These are phyloP conservation scores for Orthonevra nobilis DNA, from an alignment of 2,888 invertebrate species.

Conservation along the genomic window DNA sequence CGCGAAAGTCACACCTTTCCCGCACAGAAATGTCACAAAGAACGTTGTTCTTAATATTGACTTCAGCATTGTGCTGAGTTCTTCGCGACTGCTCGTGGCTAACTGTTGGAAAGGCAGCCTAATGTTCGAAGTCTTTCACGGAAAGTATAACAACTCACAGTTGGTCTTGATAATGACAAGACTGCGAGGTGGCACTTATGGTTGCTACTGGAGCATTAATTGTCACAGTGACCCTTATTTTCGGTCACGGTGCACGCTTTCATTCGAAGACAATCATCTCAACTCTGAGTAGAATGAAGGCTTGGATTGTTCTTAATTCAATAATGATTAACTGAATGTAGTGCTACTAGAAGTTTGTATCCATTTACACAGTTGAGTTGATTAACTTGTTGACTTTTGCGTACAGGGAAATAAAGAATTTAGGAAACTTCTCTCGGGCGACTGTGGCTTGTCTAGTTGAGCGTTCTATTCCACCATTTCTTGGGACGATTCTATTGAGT, in stretches of 20 bases:
- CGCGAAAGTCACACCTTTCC: constrained; percentile 42
- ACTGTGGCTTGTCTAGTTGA: too few species aligned
- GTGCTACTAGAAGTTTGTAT: too few species aligned
- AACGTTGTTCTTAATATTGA: constrained; percentile 24
- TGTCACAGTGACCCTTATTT: constrained; percentile 65
- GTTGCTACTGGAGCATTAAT: constrained; percentile 67
- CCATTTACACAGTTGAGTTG: too few species aligned
- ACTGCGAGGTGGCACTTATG: constrained; percentile 37
- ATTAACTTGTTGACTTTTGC: too few species aligned
- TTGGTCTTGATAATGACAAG: constrained; percentile 14
- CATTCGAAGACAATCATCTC: too few species aligned
- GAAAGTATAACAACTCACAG: constrained; percentile 19
- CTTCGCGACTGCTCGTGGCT: constrained; percentile 38
- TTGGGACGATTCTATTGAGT: too few species aligned
- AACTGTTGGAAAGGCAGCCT: constrained; percentile 28
- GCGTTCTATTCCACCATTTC: too few species aligned
- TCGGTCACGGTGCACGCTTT: constrained; percentile 55
- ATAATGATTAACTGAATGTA: too few species aligned
- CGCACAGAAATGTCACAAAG: constrained; percentile 25
- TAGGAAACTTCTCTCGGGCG: too few species aligned
- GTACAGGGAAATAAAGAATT: too few species aligned
- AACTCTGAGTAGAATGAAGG: too few species aligned
- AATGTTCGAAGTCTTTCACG: constrained; percentile 16
- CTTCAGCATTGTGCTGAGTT: constrained; percentile 34
- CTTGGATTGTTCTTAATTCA: too few species aligned